Evolutionary conservation across 2,113 vertebrate species (phyloP).

Genomic region (Tonatia bakeri): DNA sequence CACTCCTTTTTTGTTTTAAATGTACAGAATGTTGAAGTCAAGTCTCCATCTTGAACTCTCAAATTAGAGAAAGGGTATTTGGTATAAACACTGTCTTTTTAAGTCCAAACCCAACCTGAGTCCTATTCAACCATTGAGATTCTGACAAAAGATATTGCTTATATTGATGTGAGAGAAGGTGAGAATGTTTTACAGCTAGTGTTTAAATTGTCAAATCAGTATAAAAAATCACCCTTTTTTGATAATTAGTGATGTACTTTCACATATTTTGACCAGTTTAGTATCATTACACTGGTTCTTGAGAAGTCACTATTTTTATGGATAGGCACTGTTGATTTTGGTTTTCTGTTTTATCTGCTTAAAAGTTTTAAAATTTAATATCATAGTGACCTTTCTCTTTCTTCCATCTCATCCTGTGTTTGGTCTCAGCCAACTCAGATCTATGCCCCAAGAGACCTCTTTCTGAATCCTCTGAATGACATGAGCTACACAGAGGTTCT

Average conservation of each 20-base stretch:
- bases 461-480: background rate
- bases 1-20: slow-evolving; percentile 19
- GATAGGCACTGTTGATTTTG: background rate
- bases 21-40: background rate
- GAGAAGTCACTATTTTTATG: background rate
- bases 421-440: background rate
- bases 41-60: background rate
- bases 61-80: background rate
- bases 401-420: background rate
- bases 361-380: background rate
- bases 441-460: background rate
- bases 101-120: background rate
- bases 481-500: background rate
- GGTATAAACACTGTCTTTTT: background rate
- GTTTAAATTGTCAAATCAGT: background rate
- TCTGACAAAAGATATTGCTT: background rate
- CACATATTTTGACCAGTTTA: background rate
- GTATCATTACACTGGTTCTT: background rate
- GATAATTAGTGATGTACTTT: background rate
- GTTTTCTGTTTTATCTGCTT: background rate
- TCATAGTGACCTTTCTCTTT: background rate
- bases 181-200: background rate
- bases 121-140: background rate
- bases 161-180: background rate
- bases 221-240: background rate